Evolutionary conservation across 1,140 invertebrate genomes (phyloP), one percentile per base, ranked within the genome.

Genomic region (Halictus rubicundus): DNA sequence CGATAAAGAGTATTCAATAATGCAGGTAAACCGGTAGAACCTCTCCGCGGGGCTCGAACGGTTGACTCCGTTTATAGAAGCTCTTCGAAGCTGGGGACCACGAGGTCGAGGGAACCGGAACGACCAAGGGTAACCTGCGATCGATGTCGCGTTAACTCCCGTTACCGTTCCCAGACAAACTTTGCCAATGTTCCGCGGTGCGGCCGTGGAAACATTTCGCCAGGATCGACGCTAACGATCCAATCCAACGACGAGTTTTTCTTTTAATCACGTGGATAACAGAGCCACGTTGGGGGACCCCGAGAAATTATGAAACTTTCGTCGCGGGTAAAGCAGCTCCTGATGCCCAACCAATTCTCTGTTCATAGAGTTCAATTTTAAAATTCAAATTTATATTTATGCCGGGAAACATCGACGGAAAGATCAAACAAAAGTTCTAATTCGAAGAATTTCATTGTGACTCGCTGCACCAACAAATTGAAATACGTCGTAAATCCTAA

Each of bases 1-100:
- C 46, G 73, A 59, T 64, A 78, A 77, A 71, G 68, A 39, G 68
- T 63, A 71, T 78, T 78, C 76, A 71, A 78, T 78, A 63, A 78
- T 78, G 57, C 59, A 78, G 68, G 68, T 64, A 71, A 78, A 78
- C 68, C 46, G 60, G 68, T 64, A 64, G 59, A 71, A 78, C 66
- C 49, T 78, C 76, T 64, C 60, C 16, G 46, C 46, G 68, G 39
- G 42, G 32, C 42, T 70, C 59, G 65, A 63, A 46, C 68, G 60
- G 59, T 63, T 71, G n/a, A 61, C 76, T 64, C 68, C 76, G 68
- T 71, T 78, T 54, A 71, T 71, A 78, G 46, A 68, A 5, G 57
- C 37, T 21, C 42, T 8, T 27, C 23, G 57, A 23, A 59, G 49
- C 39, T 9, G 2, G 6, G 59, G 63, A 42, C 23, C 42, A 63